phyloP scores from a whole-genome alignment of 1,140 invertebrate genomes.

The Drosophila kanapiae region DNA sequence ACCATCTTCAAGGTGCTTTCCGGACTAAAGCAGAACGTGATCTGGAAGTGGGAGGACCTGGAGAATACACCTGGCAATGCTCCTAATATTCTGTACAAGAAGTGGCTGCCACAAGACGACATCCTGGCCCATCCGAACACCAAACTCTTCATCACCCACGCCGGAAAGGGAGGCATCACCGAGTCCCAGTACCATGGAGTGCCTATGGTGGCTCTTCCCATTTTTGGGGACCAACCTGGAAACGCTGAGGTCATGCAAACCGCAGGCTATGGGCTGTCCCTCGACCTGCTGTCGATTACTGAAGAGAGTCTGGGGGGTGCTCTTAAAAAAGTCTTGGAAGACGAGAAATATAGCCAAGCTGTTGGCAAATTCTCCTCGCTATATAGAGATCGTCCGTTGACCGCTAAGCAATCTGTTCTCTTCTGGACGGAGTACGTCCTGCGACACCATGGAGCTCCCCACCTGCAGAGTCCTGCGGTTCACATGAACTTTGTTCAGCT shows the following conservation, averaged over 20 bases:
- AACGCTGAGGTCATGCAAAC: constrained; percentile 86
- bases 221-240: constrained; percentile 86
- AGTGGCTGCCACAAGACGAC: constrained; percentile 91
- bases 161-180: constrained; percentile 89
- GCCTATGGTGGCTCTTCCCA: constrained; percentile 86
- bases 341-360: constrained; percentile 54
- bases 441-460: constrained; percentile 84
- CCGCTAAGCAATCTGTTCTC: constrained; percentile 83
- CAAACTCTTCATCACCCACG: constrained; percentile 90
- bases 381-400: constrained; percentile 73
- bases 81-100: constrained; percentile 87
- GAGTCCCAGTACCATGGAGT: constrained; percentile 90
- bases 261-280: constrained; percentile 85
- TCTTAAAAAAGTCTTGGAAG: constrained; percentile 58
- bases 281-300: constrained; percentile 81
- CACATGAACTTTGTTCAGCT: constrained; percentile 61
- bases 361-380: constrained; percentile 55
- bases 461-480: constrained; percentile 72
- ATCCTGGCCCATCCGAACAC: constrained; percentile 88
- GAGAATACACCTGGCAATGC: constrained; percentile 87
- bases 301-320: constrained; percentile 67
- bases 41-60: constrained; percentile 87
- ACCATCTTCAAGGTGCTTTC: constrained; percentile 86
- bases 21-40: constrained; percentile 85
- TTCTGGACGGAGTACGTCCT: constrained; percentile 86